Conservation (phyloP, 2,797 vertebrate genomes). For the Argya squamiceps region DNA sequence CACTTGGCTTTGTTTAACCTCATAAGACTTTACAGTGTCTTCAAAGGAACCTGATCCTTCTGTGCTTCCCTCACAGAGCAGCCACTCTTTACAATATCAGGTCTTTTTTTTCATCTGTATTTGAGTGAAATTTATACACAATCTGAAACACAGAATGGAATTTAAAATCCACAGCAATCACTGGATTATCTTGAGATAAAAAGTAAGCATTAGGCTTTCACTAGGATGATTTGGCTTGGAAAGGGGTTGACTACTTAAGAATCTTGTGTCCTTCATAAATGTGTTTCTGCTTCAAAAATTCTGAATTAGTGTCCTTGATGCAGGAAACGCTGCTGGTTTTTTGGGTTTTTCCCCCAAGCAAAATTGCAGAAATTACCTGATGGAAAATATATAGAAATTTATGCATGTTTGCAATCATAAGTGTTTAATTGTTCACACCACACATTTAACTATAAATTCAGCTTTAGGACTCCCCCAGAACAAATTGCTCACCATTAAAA, state of each 20-base stretch:
- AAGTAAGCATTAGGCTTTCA: not conserved
- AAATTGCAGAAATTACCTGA: not conserved
- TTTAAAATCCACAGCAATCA: not conserved
- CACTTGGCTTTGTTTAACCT: not conserved
- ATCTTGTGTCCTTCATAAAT: not conserved
- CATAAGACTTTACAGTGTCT: rapidly evolving
- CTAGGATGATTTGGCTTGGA: not conserved
- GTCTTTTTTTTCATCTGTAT: not conserved
- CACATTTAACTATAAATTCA: not conserved
- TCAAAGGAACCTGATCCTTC: not conserved
- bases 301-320: not conserved
- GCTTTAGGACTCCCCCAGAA: not conserved
- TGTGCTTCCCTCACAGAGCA: not conserved
- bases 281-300: not conserved
- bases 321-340: not conserved
- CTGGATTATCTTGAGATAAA: conserved; percentile 29
- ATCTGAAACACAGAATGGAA: not conserved
- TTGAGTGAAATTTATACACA: not conserved
- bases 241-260: not conserved
- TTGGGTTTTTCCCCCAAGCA: not conserved
- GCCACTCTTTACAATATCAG: not conserved
- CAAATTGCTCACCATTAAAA: not conserved
- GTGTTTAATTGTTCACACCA: not conserved
- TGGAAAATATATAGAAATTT: not conserved
- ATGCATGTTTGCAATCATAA: not conserved